Evolutionary conservation across 2,113 vertebrate species (phyloP), one percentile per base, ranked within the genome.

Genomic region (Nothoprocta perdicaria): DNA sequence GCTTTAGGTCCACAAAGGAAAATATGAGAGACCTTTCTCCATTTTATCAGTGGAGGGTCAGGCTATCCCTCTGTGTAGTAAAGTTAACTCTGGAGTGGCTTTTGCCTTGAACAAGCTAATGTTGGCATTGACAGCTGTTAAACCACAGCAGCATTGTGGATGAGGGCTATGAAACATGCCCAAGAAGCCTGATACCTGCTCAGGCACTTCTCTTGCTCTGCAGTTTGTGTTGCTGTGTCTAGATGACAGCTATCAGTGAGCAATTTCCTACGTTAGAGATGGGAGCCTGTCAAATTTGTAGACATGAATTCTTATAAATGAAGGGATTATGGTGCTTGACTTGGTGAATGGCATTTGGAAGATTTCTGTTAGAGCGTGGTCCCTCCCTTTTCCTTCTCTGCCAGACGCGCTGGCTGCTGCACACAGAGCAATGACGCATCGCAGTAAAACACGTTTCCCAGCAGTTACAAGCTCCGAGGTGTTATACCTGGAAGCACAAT

Each of bases 381-480:
- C 23, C 50, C 86, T 41, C 88, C 90, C 73, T 88, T 71, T 76
- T 29, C 29, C 73, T 7, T 31, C 5, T 71, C 65, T 67, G 80
- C 79, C 79, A 62, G 17, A 58, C 65, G 48, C 72, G 19, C 22
- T 84, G 79, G 66, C 53, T 79, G 43, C 62, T 80, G 71, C 68
- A 5, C 55, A 46, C 22, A 41, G 55, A 50, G 48, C 19, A 12
- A 35, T 90, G 80, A 92, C 55, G 90, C 80, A 92, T 78, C 50
- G 19, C 22, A 7, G 12, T 88, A 55, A 78, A 93, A 83, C 80
- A 60, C 5, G 14, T 18, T 1, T 50, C 94, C 77, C 77, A 85
- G 88, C 91, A 88, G 88, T 95, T 96, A 88, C 52, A n/a, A 86
- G 66, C 89, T 90, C 23, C n/a, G 43, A 45, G n/a, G 14, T 76